phyloP scores from a whole-genome alignment of 2,113 vertebrate genomes.

The Corythornis vintsioides region DNA sequence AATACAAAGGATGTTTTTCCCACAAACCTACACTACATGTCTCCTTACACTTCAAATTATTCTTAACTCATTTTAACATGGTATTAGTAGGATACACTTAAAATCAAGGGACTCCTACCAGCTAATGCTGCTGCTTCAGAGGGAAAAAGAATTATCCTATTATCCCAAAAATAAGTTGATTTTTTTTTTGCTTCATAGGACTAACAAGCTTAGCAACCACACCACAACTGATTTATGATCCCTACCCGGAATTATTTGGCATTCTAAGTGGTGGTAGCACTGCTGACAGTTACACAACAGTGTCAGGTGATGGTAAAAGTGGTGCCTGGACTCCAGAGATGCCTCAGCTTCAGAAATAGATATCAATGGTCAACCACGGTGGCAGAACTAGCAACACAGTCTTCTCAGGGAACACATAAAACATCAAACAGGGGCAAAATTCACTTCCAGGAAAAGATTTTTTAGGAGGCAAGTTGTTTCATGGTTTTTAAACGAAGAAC shows the following conservation, averaged over 20 bases:
- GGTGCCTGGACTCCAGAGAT: neutral
- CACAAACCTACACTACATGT: neutral
- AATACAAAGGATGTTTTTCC: neutral
- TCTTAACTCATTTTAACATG: neutral
- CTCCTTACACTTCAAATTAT: neutral
- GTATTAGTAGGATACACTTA: neutral
- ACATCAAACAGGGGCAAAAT: neutral
- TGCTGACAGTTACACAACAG: neutral
- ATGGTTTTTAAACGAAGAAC: neutral
- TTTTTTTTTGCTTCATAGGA: neutral
- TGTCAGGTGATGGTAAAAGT: accelerated
- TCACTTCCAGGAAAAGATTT: neutral
- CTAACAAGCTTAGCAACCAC: neutral
- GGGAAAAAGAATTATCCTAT: neutral
- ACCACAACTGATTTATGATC: neutral
- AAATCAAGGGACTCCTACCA: neutral
- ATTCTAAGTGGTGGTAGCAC: neutral
- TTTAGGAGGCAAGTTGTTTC: neutral
- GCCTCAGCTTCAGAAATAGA: neutral
- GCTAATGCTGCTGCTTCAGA: neutral
- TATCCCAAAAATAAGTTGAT: neutral
- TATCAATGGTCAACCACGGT: accelerated
- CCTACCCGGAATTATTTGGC: neutral
- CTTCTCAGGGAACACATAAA: neutral
- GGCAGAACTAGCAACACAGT: neutral